A percentile compares a stretch with the other conserved stretches of the same genome.
Conservation (phyloP, 2,888 invertebrate species). For the Selenia dentaria region DNA sequence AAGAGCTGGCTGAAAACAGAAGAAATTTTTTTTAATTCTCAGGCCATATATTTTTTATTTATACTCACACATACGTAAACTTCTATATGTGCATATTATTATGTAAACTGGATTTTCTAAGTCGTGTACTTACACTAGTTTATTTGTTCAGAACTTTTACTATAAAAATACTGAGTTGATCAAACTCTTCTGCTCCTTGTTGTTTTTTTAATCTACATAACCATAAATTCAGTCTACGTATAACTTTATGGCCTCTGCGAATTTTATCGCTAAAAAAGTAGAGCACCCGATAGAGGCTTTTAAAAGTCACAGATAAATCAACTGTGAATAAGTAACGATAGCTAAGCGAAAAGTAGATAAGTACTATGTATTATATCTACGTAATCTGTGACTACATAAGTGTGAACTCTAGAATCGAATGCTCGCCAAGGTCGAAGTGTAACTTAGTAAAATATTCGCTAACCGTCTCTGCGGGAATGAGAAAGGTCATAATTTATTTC, state of each 20-base stretch:
- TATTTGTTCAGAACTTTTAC: too few relatives aligned
- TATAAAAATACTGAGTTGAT: too few relatives aligned
- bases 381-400: conserved; percentile 7
- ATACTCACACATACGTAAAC: too few relatives aligned
- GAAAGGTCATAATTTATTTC: conserved; percentile 49
- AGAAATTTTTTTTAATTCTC: background rate
- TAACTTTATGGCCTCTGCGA: too few relatives aligned
- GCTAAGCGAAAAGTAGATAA: conserved; percentile 22
- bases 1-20: background rate
- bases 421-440: conserved; percentile 28
- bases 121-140: too few relatives aligned
- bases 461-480: conserved; percentile 40
- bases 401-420: conserved; percentile 25
- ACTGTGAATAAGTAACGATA: conserved; percentile 41
- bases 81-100: too few relatives aligned
- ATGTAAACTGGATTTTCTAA: too few relatives aligned
- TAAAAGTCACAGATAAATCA: conserved; percentile 36
- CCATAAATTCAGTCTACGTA: too few relatives aligned
- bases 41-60: background rate
- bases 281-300: too few relatives aligned
- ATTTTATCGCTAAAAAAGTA: too few relatives aligned
- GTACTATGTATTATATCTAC: conserved; percentile 8
- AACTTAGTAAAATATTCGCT: conserved; percentile 48
- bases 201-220: too few relatives aligned
- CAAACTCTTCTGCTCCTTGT: too few relatives aligned